Base-by-base conservation (phyloP, 2,888 invertebrate species). In the Incurvaria masculella region DNA sequence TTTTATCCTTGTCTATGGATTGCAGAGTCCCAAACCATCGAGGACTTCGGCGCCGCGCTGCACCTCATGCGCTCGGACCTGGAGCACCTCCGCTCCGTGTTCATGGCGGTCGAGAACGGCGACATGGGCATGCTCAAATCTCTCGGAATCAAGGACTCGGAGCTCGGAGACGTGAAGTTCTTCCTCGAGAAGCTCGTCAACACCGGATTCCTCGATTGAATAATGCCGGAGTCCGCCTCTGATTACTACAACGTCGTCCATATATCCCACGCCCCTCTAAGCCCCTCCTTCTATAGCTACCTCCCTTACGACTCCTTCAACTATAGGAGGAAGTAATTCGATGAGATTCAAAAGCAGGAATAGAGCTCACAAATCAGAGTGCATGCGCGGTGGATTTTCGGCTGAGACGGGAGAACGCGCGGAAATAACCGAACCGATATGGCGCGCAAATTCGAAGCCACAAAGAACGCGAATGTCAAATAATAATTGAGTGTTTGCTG, bases 11-110 rank as follows among this genome's bases (percentile, higher is more conserved):
- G 27, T 42, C 42, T 26, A 8, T 21, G 14, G 66, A 64, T 1
- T n/a, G n/a, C 83, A 91, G 95, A 95, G 80, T 95, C 94, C 19
- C 94, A 94, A 75, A 95, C 95, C 23, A 93, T 95, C 65, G 94
- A 95, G 70, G 94, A 95, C 71, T 95, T 95, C 66, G 92, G 91
- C 33, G 90, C 90, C n/a, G 90, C 91, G 17, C 73, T 92, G 42
- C 90, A 91, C 63, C 74, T 92, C 66, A 88, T 86, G 88, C 82
- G 94, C 55, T 88, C 92, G 5, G 95, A 95, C 65, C 74, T 95
- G 65, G 95, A 95, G 65, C 95, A 95, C 65, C 81, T 96, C 52
- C 89, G 95, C 68, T 93, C 93, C 2, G 94, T 96, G 23, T 94
- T 96, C 74, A 92, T 94, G 88, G 95, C 95, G 10, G 94, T 95